Percentiles rank a stretch among this genome's conserved stretches.
Conservation (phyloP, 2,113 vertebrate genomes). For the Triplophysa siluroides region DNA sequence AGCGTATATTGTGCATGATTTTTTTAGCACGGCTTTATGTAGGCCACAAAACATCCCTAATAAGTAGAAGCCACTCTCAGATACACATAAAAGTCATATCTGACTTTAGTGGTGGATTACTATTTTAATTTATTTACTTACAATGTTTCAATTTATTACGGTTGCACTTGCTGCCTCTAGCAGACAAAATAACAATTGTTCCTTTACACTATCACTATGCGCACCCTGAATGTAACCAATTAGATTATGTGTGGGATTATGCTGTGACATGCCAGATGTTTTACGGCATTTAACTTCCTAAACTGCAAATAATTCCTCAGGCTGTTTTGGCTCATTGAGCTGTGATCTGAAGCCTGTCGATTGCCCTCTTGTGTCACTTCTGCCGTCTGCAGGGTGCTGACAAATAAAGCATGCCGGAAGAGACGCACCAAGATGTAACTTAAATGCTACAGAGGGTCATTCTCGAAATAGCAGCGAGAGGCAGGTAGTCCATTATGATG, state of each 20-base stretch:
- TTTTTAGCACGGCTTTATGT: slow-evolving; percentile 36
- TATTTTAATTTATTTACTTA: too few species aligned
- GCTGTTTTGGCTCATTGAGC: slow-evolving; percentile 10
- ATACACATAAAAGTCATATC: slow-evolving; percentile 44
- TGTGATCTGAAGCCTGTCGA: slow-evolving; percentile 26
- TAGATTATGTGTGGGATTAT: slow-evolving; percentile 47
- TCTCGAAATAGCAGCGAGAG: slow-evolving; percentile 11
- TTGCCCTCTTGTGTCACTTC: slow-evolving; percentile 14
- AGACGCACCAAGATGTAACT: not conserved
- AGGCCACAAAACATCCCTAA: slow-evolving; percentile 51
- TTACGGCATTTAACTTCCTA: not conserved
- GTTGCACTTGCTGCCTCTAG: too few species aligned
- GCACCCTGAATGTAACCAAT: slow-evolving; percentile 22
- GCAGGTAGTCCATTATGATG: slow-evolving; percentile 38
- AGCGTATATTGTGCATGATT: slow-evolving; percentile 62
- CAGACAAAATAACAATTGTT: too few species aligned
- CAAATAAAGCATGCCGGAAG: slow-evolving; percentile 17
- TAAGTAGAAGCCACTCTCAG: slow-evolving; percentile 51
- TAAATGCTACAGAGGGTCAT: slow-evolving; percentile 7
- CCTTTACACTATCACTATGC: slow-evolving; percentile 2
- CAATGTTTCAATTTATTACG: too few species aligned
- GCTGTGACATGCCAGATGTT: slow-evolving; percentile 35
- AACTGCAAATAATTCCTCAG: slow-evolving; percentile 43
- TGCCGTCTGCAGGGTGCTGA: slow-evolving; percentile 10
- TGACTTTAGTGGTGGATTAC: slow-evolving; percentile 8